These are phyloP conservation scores for Smutsia temminckii DNA, from an alignment of 2,797 vertebrate genomes.

Conservation along the genomic window DNA sequence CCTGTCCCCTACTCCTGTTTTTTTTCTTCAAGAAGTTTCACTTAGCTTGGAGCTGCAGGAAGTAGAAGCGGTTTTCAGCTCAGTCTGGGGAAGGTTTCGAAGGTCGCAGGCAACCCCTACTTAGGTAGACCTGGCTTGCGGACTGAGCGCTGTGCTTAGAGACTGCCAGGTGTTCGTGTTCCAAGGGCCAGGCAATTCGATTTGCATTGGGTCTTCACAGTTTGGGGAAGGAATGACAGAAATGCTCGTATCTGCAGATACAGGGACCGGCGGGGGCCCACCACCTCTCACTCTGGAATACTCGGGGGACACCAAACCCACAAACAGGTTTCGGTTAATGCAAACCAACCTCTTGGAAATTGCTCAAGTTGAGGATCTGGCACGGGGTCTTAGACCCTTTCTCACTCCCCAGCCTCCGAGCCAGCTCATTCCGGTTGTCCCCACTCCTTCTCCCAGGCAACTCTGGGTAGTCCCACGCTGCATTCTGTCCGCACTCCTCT, in stretches of 20 bases:
- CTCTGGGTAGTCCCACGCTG: neutral
- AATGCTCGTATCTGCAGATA: neutral
- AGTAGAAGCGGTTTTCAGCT: neutral
- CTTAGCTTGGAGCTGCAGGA: neutral
- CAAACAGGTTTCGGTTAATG: neutral
- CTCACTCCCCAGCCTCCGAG: neutral
- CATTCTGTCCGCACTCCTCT: neutral
- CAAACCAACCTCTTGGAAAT: neutral
- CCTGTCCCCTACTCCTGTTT: neutral
- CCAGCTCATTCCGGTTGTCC: neutral
- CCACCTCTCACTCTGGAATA: neutral
- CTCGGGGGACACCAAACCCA: neutral
- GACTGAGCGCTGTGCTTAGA: neutral
- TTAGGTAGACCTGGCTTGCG: neutral
- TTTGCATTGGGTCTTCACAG: neutral
- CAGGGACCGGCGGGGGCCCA: accelerated
- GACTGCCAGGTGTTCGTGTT: neutral
- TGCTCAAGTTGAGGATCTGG: neutral
- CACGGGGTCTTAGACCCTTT: neutral
- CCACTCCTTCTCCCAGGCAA: neutral
- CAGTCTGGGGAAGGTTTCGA: neutral
- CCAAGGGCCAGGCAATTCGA: neutral
- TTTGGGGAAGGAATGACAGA: conserved; percentile 3
- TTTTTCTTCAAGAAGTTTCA: neutral
- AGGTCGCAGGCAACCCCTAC: neutral